Conservation (phyloP, 1,140 invertebrate genomes). For the Penaeus indicus region DNA sequence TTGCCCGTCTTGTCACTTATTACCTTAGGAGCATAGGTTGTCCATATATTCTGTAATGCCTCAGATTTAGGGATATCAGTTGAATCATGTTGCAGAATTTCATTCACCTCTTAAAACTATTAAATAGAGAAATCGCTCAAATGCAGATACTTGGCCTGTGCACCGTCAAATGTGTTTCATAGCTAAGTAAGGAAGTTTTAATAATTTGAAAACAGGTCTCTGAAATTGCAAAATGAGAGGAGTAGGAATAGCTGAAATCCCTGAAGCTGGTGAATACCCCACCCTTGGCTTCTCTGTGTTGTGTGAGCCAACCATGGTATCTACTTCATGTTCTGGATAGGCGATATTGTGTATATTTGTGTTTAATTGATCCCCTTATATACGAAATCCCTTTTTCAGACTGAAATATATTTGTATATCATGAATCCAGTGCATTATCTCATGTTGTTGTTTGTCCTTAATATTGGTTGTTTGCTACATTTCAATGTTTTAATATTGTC, state of each 20-base stretch:
- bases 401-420: conserved; percentile 44
- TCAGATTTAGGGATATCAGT: conserved; percentile 56
- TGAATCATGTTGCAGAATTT: conserved; percentile 10
- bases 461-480: conserved; percentile 62
- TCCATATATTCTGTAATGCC: conserved; percentile 49
- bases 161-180: neutral
- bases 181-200: neutral
- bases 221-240: conserved; percentile 31
- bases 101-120: too few species aligned
- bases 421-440: conserved; percentile 63
- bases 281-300: conserved; percentile 42
- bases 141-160: too few species aligned
- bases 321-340: conserved; percentile 43
- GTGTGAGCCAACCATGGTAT: conserved; percentile 51
- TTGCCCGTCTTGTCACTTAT: conserved; percentile 50
- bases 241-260: conserved; percentile 20
- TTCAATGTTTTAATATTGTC: conserved; percentile 56
- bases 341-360: conserved; percentile 42
- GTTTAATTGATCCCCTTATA: conserved; percentile 34
- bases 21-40: conserved; percentile 61
- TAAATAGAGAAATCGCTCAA: too few species aligned
- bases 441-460: conserved; percentile 62
- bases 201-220: neutral
- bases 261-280: conserved; percentile 59
- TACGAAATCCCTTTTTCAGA: conserved; percentile 47